phyloP scores from a whole-genome alignment of 2,113 vertebrate genomes.

The Origma solitaria region DNA sequence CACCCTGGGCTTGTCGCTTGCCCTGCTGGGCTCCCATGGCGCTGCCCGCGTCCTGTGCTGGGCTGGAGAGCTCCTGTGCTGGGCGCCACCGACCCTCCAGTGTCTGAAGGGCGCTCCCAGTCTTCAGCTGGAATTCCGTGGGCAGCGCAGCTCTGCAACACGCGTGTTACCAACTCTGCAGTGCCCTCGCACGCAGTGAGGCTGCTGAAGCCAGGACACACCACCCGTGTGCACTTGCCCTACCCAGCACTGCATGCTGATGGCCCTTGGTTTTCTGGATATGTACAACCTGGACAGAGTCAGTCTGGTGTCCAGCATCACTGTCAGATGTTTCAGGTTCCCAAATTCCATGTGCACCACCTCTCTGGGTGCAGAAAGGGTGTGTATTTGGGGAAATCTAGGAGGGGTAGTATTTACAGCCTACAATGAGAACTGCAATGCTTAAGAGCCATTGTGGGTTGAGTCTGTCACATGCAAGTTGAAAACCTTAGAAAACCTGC shows the following conservation, averaged over 20 bases:
- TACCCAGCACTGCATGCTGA: fast-evolving
- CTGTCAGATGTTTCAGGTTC: background rate
- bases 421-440: background rate
- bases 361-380: background rate
- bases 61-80: background rate
- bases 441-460: background rate
- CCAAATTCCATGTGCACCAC: fast-evolving
- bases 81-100: fast-evolving
- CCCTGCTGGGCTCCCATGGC: background rate
- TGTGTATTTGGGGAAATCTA: fast-evolving
- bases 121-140: background rate
- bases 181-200: no score
- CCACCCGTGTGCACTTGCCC: fast-evolving
- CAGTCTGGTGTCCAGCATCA: background rate
- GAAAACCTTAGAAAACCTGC: background rate
- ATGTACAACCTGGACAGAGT: background rate
- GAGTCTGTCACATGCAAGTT: background rate
- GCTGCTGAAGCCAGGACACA: background rate
- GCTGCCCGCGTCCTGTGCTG: fast-evolving
- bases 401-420: background rate
- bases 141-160: background rate
- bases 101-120: fast-evolving
- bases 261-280: background rate
- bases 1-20: fast-evolving
- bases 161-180: fast-evolving